These are phyloP conservation scores for Chaenogobius annularis DNA, from an alignment of 2,113 vertebrate genomes.

Conservation along the genomic window DNA sequence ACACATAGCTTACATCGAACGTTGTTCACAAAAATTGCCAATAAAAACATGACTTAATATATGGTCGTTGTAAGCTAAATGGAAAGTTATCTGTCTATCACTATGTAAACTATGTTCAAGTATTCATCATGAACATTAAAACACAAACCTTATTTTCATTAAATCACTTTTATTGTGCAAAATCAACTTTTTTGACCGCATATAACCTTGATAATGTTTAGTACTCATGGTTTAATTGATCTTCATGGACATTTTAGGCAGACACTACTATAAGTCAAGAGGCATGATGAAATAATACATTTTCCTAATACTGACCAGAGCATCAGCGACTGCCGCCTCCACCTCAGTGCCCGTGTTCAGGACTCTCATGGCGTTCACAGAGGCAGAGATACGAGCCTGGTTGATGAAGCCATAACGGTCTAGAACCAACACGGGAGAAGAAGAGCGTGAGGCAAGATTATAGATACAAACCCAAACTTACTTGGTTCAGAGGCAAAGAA, in stretches of 20 bases:
- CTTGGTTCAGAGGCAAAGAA: slow-evolving; percentile 12
- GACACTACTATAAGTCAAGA: not conserved
- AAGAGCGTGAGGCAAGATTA: not conserved
- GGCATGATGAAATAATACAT: not conserved
- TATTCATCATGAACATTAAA: too few relatives aligned
- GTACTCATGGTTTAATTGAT: not conserved
- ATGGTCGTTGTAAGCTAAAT: not conserved
- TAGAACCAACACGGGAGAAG: slow-evolving; percentile 64
- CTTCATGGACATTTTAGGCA: not conserved
- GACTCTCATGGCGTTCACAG: slow-evolving; percentile 93
- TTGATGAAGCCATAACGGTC: slow-evolving; percentile 95
- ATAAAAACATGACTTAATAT: not conserved
- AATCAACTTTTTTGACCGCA: too few relatives aligned
- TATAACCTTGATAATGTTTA: too few relatives aligned
- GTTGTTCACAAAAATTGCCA: not conserved
- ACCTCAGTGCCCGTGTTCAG: slow-evolving; percentile 96
- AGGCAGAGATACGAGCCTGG: slow-evolving; percentile 90
- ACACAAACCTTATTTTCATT: too few relatives aligned
- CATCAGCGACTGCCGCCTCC: slow-evolving; percentile 95
- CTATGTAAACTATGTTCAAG: too few relatives aligned
- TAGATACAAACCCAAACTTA: slow-evolving; percentile 24
- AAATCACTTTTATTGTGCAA: too few relatives aligned
- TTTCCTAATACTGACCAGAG: slow-evolving; percentile 79
- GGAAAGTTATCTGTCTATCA: not conserved
- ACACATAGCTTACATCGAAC: not conserved